Conservation (phyloP, 92 coral and sea anemone genomes). For the Micromussa lordhowensis region DNA sequence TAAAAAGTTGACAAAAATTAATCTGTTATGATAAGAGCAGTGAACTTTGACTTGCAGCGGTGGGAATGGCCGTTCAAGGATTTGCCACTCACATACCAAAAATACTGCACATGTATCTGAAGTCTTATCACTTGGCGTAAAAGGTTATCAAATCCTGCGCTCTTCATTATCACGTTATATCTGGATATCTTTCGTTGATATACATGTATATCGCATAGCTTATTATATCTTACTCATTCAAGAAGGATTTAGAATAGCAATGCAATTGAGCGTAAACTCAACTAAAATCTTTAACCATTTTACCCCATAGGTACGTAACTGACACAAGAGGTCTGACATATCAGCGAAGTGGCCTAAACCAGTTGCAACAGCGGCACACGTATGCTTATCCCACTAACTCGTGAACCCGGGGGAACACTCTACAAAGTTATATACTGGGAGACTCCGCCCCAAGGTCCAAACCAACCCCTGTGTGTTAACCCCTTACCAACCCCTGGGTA, state of each 20-base stretch:
- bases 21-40: background rate
- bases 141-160: conserved; percentile 4
- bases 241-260: background rate
- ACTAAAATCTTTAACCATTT: too few relatives aligned
- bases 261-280: background rate
- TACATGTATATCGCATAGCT: background rate
- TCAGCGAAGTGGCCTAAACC: too few relatives aligned
- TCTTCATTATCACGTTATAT: background rate
- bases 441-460: too few relatives aligned
- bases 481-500: too few relatives aligned
- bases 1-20: background rate
- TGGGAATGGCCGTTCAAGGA: background rate
- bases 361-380: too few relatives aligned
- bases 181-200: background rate
- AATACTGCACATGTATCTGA: background rate
- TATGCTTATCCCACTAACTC: too few relatives aligned
- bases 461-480: too few relatives aligned
- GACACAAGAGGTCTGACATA: too few relatives aligned
- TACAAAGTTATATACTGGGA: too few relatives aligned
- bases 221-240: background rate
- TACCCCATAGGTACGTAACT: too few relatives aligned
- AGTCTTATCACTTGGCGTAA: background rate
- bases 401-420: too few relatives aligned
- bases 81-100: background rate
- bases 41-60: background rate